Evolutionary conservation across 2,888 invertebrate genomes (phyloP).

Genomic region (Conus canariensis): DNA sequence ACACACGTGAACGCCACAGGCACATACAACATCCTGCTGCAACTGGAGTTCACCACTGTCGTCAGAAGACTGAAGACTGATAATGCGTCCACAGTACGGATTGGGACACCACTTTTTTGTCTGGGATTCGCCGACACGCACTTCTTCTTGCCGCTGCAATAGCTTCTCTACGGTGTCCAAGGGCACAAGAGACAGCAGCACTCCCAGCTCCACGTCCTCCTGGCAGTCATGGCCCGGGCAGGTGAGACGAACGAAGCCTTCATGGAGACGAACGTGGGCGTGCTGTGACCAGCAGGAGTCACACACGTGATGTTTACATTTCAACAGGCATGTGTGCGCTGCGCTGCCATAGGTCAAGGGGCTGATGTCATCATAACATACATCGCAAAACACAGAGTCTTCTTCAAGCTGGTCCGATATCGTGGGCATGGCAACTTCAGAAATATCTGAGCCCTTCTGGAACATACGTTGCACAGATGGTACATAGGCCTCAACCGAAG

Average conservation of each 20-base stretch:
- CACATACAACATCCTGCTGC: constrained; percentile 46
- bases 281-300: constrained; percentile 52
- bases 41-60: background rate
- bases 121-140: constrained; percentile 31
- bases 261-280: constrained; percentile 39
- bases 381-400: constrained; percentile 44
- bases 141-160: constrained; percentile 40
- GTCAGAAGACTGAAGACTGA: constrained; percentile 3
- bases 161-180: constrained; percentile 42
- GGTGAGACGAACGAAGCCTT: constrained; percentile 42
- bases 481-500: background rate
- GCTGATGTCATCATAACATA: constrained; percentile 52
- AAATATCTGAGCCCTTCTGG: constrained; percentile 15
- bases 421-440: background rate
- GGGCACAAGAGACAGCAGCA: constrained; percentile 46
- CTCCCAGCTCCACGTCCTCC: constrained; percentile 39
- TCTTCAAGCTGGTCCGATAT: constrained; percentile 30
- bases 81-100: constrained; percentile 51
- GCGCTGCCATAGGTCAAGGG: constrained; percentile 32
- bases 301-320: constrained; percentile 53
- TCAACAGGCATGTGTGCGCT: constrained; percentile 44
- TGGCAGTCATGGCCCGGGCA: constrained; percentile 54
- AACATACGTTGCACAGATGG: constrained; percentile 38
- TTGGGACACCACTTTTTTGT: constrained; percentile 54
- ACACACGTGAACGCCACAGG: constrained; percentile 50